These are phyloP conservation scores for Eciton burchellii DNA, from an alignment of 1,140 invertebrate species.

Conservation along the genomic window DNA sequence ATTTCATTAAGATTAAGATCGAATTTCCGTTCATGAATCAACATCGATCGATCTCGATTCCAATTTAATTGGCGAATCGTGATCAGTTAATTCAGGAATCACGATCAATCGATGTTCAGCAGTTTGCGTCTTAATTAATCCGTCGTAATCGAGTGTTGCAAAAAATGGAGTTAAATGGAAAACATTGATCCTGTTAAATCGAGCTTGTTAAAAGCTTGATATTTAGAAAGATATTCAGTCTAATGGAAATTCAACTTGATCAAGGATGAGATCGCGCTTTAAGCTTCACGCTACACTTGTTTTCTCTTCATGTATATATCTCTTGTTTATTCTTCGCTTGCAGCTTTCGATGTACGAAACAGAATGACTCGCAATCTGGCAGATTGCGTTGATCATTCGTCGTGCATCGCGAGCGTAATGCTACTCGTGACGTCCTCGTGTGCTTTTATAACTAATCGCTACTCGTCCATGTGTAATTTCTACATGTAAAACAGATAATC, in stretches of 20 bases:
- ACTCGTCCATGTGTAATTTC: constrained; percentile 1
- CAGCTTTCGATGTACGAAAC: not conserved
- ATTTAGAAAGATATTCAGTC: not conserved
- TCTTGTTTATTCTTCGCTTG: not conserved
- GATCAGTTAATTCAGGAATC: not conserved
- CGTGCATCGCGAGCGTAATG: constrained; percentile 54
- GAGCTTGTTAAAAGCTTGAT: not conserved
- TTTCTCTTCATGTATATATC: constrained; percentile 25
- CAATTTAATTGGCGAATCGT: not conserved
- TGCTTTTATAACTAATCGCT: constrained; percentile 73
- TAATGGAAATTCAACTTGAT: constrained; percentile 9
- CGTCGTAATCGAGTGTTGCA: not conserved
- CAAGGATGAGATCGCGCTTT: not conserved
- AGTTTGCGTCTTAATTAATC: not conserved
- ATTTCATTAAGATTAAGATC: constrained; percentile 4
- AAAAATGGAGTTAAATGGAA: not conserved
- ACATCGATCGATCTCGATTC: not conserved
- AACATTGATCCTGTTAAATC: not conserved
- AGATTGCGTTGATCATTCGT: not conserved
- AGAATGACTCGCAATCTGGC: constrained; percentile 20
- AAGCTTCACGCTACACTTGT: constrained; percentile 14
- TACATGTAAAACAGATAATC: constrained; percentile 4
- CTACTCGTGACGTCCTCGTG: constrained; percentile 72
- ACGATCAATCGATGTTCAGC: not conserved
- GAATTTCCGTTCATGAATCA: not conserved